Percentiles rank a stretch among this genome's conserved stretches.
These are phyloP conservation scores for Centropus bengalensis DNA, from an alignment of 2,113 vertebrate genomes.

Conservation along the genomic window DNA sequence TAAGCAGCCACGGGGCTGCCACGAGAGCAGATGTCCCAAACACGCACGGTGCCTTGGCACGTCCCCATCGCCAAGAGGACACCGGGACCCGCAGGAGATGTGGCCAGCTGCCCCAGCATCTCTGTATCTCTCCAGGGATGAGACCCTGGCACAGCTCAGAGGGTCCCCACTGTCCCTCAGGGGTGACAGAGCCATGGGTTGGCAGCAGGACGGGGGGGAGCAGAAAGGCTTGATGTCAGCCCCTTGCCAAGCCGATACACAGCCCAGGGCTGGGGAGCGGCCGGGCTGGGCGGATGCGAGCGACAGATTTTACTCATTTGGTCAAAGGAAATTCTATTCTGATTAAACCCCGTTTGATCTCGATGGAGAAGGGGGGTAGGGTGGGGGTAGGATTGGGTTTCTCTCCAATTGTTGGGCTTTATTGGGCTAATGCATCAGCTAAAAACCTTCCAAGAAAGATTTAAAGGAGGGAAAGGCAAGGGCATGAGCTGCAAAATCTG, in stretches of 20 bases:
- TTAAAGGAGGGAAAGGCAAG: background rate
- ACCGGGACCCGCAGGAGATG: background rate
- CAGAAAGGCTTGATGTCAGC: background rate
- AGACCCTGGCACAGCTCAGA: background rate
- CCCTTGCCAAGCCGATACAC: background rate
- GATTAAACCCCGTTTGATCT: conserved; percentile 61
- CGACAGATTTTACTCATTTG: conserved; percentile 63
- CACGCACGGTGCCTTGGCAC: rapidly evolving
- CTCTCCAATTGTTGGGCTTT: conserved; percentile 14
- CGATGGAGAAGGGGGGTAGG: background rate
- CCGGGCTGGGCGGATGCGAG: background rate
- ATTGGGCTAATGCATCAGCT: background rate
- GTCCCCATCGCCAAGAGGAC: background rate
- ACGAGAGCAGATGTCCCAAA: background rate
- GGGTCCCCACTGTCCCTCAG: background rate
- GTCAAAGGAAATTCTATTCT: conserved; percentile 63
- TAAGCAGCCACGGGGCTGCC: background rate
- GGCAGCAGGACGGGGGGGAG: background rate
- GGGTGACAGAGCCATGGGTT: background rate
- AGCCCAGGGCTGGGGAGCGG: background rate
- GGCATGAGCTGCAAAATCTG: background rate
- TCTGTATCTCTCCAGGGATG: rapidly evolving
- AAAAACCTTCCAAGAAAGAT: background rate
- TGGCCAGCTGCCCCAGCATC: background rate
- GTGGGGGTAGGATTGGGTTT: background rate